Base-by-base conservation (phyloP, 2,113 vertebrate genomes). In the Arothron firmamentum region DNA sequence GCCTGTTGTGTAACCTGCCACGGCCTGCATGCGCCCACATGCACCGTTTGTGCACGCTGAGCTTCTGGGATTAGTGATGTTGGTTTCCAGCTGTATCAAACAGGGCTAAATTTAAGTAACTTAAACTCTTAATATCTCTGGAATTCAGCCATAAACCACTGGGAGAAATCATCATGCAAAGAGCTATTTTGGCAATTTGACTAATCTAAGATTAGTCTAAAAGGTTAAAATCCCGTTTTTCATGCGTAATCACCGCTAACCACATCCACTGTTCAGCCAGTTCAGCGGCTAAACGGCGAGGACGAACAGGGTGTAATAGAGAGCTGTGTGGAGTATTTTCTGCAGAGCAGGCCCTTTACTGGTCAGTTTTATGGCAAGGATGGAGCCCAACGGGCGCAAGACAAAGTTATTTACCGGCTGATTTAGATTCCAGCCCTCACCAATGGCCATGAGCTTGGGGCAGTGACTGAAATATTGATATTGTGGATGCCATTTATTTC, bases 111-210 rank as follows among this genome's bases (percentile, higher is more conserved):
- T 71, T 75, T 77, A 78, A 81, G 52, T 42, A 69, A 55, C 31
- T 67, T 79, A 70, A 52, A 73, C 43, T 42, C 49, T 52, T 38
- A 42, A 70, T 76, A 70, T 74, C 70, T 58, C 45, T 12, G 18
- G 7, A 23, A 31, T 74, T 57, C 67, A 61, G 65, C 56, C 65
- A 52, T 54, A 64, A 64, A 42, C 25, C 42, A 63, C 48, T 25
- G 65, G 59, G 56, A 80, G 75, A 66, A 59, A 70, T 43, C 41
- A 18, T 71, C 20, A 59, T n/a, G 62, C 70, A 23, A 76, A 67
- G 54, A 62, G 75, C 64, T 69, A 11, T 65, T 81, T 70, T 79
- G 85, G 76, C 74, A 76, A 62, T 65, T 60, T 71, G 31, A 70
- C 64, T 45, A 67, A 80, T 66, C 52, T 52, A 58, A 72, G 74